Conservation (phyloP, 2,797 vertebrate species). For the Sebastes matsubarae region DNA sequence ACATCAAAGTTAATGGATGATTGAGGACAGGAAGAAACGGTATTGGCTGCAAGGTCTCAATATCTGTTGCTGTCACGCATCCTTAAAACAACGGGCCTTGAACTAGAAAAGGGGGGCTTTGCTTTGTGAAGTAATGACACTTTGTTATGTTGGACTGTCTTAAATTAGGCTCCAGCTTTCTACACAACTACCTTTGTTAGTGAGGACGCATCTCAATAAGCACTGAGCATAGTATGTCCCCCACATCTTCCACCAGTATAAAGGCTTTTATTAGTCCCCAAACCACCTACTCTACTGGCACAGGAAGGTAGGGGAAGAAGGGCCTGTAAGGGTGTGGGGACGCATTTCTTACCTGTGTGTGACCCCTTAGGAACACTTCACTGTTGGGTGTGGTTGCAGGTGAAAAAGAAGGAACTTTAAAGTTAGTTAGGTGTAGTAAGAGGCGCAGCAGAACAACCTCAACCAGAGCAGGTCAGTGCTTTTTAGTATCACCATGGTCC, state of each 20-base stretch:
- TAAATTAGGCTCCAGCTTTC: slow-evolving; percentile 31
- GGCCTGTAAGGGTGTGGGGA: no score
- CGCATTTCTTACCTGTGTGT: no score
- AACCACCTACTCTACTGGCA: neutral
- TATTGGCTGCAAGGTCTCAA: slow-evolving; percentile 13
- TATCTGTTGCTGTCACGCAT: neutral
- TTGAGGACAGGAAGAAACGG: slow-evolving; percentile 26
- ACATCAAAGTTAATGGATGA: slow-evolving; percentile 53
- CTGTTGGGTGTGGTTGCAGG: no score
- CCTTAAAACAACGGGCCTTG: slow-evolving; percentile 7
- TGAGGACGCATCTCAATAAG: neutral
- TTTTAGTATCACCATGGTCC: no score
- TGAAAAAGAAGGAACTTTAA: no score
- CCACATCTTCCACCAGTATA: neutral
- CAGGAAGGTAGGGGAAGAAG: neutral
- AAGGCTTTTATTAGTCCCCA: neutral
- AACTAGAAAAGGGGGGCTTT: slow-evolving; percentile 13
- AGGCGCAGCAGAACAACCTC: no score
- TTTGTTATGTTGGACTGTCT: neutral
- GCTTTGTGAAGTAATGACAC: slow-evolving; percentile 32
- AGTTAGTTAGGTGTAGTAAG: no score
- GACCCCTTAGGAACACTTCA: no score
- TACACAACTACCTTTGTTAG: neutral
- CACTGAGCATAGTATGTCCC: neutral
- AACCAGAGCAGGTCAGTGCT: no score